A percentile compares a stretch with the other conserved stretches of the same genome.
Evolutionary conservation across 1,140 invertebrate species (phyloP).

Genomic region (Ephestia elutella): DNA sequence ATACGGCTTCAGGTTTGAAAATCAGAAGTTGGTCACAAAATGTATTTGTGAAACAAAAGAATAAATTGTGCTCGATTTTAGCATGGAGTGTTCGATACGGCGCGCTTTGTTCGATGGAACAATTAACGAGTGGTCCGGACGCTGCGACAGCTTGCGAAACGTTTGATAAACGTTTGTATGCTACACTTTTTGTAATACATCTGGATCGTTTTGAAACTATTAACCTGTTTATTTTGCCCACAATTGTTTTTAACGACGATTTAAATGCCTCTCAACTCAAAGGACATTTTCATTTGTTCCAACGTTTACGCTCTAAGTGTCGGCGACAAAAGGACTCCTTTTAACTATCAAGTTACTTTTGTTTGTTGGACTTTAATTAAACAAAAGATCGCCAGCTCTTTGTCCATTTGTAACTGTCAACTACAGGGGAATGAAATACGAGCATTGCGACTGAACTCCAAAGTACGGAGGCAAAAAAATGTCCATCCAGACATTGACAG

Average conservation of each 20-base stretch:
- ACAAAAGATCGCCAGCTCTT: constrained; percentile 54
- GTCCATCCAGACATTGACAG: constrained; percentile 32
- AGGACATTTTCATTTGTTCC: constrained; percentile 50
- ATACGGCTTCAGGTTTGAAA: constrained; percentile 17
- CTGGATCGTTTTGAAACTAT: constrained; percentile 74
- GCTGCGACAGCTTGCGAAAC: constrained; percentile 67
- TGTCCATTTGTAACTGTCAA: constrained; percentile 37
- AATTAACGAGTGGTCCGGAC: constrained; percentile 71
- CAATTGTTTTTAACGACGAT: constrained; percentile 41
- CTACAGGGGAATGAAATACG: constrained; percentile 47
- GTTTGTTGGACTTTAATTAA: constrained; percentile 62
- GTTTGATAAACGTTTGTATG: constrained; percentile 69
- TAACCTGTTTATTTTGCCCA: constrained; percentile 69
- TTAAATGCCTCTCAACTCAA: constrained; percentile 46
- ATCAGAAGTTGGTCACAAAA: constrained; percentile 35
- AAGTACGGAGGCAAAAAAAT: constrained; percentile 2
- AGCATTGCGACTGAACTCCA: constrained; percentile 18
- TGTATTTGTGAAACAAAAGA: constrained; percentile 55
- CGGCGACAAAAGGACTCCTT: constrained; percentile 50
- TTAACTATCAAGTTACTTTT: constrained; percentile 66
- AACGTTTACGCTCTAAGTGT: constrained; percentile 34
- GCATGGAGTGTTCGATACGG: constrained; percentile 39
- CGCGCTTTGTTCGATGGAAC: constrained; percentile 48
- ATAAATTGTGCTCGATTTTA: constrained; percentile 16
- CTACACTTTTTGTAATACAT: constrained; percentile 71